A percentile compares a stretch with the other conserved stretches of the same genome.
Conservation (phyloP, 2,797 vertebrate species). For the Adrianichthys oophorus region DNA sequence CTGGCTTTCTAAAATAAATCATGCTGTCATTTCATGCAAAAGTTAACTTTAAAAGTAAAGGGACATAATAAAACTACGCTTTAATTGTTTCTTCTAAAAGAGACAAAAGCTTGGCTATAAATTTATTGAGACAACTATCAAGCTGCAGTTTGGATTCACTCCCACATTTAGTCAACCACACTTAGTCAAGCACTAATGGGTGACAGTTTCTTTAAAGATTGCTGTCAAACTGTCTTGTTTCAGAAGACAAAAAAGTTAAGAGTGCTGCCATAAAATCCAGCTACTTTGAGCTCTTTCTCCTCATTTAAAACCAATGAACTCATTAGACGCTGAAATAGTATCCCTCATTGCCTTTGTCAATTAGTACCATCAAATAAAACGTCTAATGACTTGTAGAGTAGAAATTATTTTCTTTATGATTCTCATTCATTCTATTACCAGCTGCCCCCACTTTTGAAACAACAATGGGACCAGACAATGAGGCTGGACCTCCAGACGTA, state of each 20-base stretch:
- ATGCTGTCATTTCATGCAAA: no score
- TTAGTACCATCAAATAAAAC: slow-evolving; percentile 57
- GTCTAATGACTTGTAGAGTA: slow-evolving; percentile 54
- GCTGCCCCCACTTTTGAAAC: neutral
- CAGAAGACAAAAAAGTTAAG: slow-evolving; percentile 9
- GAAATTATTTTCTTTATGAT: slow-evolving; percentile 42
- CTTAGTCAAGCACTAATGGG: no score
- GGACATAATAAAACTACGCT: no score
- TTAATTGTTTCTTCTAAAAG: no score
- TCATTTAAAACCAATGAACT: slow-evolving; percentile 62
- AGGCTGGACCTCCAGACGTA: no score
- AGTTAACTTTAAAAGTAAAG: no score
- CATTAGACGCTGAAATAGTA: slow-evolving; percentile 63
- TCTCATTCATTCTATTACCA: slow-evolving; percentile 53
- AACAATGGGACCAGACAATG: no score
- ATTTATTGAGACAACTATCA: no score
- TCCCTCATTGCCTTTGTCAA: slow-evolving; percentile 51
- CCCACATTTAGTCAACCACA: no score
- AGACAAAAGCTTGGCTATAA: no score
- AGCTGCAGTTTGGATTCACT: no score
- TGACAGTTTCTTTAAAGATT: slow-evolving; percentile 8
- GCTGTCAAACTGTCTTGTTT: slow-evolving; percentile 53
- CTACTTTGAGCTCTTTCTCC: slow-evolving; percentile 25
- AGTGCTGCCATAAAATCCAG: slow-evolving; percentile 39
- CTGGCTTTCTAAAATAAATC: no score